Evolutionary conservation across 2,113 vertebrate genomes (phyloP).

Genomic region (Thomomys bottae): DNA sequence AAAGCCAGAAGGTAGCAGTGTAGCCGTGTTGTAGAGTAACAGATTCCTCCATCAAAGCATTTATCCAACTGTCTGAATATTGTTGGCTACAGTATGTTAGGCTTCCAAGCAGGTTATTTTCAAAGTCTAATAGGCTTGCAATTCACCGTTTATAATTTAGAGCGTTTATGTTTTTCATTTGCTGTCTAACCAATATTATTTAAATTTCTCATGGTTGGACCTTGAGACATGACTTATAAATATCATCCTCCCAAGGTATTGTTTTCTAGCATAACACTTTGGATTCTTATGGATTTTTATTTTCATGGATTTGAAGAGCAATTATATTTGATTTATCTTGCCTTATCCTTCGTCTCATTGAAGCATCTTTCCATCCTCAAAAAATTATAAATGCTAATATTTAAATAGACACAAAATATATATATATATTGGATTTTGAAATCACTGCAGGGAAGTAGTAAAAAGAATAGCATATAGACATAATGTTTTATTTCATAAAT

Average conservation of each 20-base stretch:
- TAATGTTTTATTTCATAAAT: too few species aligned
- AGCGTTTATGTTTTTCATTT: not conserved
- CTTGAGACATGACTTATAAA: not conserved
- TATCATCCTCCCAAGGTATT: not conserved
- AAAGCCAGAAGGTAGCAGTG: not conserved
- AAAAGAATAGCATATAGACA: too few species aligned
- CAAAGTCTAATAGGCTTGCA: not conserved
- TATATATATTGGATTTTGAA: not conserved
- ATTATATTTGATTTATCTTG: conserved; percentile 54
- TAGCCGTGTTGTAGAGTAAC: not conserved
- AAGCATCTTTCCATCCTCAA: conserved; percentile 2
- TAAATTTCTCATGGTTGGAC: not conserved
- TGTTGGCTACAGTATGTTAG: not conserved
- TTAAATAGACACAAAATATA: conserved; percentile 46
- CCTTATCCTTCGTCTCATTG: conserved; percentile 18
- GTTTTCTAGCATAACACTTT: not conserved
- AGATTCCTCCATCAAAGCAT: not conserved
- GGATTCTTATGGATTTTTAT: not conserved
- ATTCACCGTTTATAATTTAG: conserved; percentile 22
- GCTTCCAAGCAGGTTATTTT: not conserved
- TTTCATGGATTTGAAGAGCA: not conserved
- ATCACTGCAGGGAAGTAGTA: conserved; percentile 29
- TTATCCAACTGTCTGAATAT: not conserved
- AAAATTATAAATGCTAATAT: conserved; percentile 55
- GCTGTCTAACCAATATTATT: not conserved